Evolutionary conservation across 2,888 invertebrate genomes (phyloP), one percentile per base, ranked within the genome.

Genomic region (Metacarcinus magister): DNA sequence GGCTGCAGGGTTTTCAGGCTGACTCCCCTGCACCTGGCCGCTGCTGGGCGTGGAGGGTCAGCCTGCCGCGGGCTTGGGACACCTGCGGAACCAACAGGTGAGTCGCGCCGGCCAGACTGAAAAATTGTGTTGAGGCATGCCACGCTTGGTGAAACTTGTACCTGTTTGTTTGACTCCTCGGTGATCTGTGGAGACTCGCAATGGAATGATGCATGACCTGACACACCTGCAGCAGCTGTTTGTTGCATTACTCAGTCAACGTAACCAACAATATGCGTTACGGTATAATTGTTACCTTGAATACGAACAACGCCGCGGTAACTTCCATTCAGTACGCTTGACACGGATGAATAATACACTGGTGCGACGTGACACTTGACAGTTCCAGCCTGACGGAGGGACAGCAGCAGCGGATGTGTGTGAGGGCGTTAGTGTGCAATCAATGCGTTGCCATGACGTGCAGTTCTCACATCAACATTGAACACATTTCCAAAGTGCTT

Each of bases 11-110:
- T 87, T 32, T 87, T 32, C 32, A 87, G 32, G 39, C 87, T 39
- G 75, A 48, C 32, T 39, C 87, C 87, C 87, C 13, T 1, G 39
- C 32, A 39, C 87, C 87, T 87, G 87, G 39, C 87, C 87, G 87
- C 32, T 13, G 23, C 75, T 8, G 75, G 75, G 28, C 75, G 28
- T 75, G 75, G 28, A 75, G 3, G 28, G 75, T 23, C 75, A 23
- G 87, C 67, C 87, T 87, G 87, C 87, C 87, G 87, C 87, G 32
- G 87, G 32, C 87, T 87, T 16, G 32, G 28, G 87, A 87, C 87
- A 39, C 87, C 87, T 87, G 32, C 32, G 87, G 87, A 13, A 87
- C 87, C 87, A 87, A 87, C 87, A 87, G 87, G 87, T 87, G 32
- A 87, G 87, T 87, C 39, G 87, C 39, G 87, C 39, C 39, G 8